These are phyloP conservation scores for Spilogale gracilis DNA, from an alignment of 2,113 vertebrate species.

Conservation along the genomic window DNA sequence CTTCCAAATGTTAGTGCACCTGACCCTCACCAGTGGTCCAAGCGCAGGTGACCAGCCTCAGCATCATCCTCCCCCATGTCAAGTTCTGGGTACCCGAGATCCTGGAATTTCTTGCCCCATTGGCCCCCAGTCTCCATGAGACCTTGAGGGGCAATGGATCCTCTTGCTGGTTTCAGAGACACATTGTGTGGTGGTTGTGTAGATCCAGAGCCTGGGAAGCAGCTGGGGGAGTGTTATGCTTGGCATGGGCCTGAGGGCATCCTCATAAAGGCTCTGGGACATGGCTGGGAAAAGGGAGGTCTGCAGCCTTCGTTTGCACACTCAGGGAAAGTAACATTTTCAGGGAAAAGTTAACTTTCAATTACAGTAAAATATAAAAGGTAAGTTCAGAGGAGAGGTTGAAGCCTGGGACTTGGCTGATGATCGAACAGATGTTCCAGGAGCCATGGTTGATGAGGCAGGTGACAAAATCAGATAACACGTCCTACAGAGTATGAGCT, in stretches of 20 bases:
- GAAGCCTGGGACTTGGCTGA: neutral
- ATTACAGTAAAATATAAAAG: neutral
- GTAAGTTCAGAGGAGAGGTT: neutral
- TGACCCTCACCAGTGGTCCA: neutral
- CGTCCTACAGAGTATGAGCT: fast-evolving
- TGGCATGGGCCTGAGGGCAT: fast-evolving
- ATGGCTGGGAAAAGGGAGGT: too few relatives aligned
- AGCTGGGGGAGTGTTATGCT: too few relatives aligned
- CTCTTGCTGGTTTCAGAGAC: too few relatives aligned
- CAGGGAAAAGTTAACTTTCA: neutral
- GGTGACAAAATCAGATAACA: too few relatives aligned
- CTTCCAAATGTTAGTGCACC: neutral
- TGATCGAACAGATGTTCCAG: too few relatives aligned
- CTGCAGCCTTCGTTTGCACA: neutral
- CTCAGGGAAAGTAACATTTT: neutral
- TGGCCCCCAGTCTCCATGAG: fast-evolving
- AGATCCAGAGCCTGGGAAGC: too few relatives aligned
- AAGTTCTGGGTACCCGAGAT: too few relatives aligned
- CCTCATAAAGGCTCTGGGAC: fast-evolving
- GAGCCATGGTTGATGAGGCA: neutral
- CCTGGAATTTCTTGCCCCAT: neutral
- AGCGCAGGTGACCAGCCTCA: too few relatives aligned
- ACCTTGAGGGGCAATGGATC: too few relatives aligned
- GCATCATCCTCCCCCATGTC: fast-evolving
- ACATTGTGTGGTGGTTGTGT: fast-evolving